These are phyloP conservation scores for Pterocles orientalis DNA, from an alignment of 2,113 vertebrate species.

Conservation along the genomic window DNA sequence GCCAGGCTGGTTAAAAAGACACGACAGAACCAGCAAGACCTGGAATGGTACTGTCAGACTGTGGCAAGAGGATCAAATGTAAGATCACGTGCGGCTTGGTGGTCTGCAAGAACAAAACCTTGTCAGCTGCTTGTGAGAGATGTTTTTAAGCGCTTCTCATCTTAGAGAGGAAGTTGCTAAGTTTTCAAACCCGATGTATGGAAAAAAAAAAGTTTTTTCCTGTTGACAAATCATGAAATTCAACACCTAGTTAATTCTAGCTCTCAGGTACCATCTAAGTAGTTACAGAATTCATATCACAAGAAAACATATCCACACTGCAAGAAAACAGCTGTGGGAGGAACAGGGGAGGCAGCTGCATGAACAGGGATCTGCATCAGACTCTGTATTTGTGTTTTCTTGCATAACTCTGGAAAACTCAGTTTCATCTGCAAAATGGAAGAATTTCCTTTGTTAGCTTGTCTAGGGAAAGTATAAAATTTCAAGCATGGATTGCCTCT, in stretches of 20 bases:
- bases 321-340: not conserved
- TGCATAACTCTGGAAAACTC: not conserved
- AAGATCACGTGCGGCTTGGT: not conserved
- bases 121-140: not conserved
- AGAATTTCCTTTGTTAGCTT: not conserved
- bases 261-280: not conserved
- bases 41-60: not conserved
- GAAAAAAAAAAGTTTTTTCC: not conserved
- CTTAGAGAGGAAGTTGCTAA: not conserved
- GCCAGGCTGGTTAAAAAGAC: no score
- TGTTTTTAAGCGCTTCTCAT: not conserved
- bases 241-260: not conserved
- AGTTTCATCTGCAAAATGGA: not conserved
- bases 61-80: not conserved
- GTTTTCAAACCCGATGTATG: not conserved
- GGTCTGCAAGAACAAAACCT: not conserved
- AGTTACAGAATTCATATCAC: not conserved
- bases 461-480: not conserved
- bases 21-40: not conserved
- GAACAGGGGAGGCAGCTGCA: not conserved
- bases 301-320: not conserved
- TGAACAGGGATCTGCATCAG: not conserved
- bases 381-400: not conserved
- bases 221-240: not conserved
- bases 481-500: not conserved